Conservation (phyloP, 2,888 invertebrate genomes). For the Scrobipalpa atriplicella region DNA sequence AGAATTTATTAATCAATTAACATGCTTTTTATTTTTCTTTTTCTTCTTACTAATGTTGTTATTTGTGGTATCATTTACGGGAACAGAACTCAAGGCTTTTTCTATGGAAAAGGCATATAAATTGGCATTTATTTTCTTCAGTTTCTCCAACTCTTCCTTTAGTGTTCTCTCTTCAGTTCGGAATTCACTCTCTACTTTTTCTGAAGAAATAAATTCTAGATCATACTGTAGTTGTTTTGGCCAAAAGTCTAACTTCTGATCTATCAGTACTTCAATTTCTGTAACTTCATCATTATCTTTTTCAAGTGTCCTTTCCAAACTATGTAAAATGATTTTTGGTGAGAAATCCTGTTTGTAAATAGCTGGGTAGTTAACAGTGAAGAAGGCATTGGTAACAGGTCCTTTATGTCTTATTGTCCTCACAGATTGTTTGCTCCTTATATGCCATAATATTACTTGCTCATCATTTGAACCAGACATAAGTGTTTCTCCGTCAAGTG, state of each 20-base stretch:
- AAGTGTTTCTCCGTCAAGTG: slow-evolving; percentile 87
- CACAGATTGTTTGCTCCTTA: slow-evolving; percentile 88
- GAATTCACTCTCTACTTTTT: slow-evolving; percentile 51
- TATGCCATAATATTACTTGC: slow-evolving; percentile 91
- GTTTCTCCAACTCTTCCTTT: slow-evolving; percentile 75
- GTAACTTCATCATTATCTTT: slow-evolving; percentile 68
- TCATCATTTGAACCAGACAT: slow-evolving; percentile 90
- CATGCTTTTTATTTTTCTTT: slow-evolving; percentile 22
- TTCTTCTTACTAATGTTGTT: slow-evolving; percentile 54
- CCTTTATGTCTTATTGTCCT: slow-evolving; percentile 88
- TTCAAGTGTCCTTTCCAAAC: slow-evolving; percentile 85
- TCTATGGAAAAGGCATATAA: slow-evolving; percentile 81
- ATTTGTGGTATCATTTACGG: slow-evolving; percentile 30
- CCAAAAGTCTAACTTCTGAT: slow-evolving; percentile 72
- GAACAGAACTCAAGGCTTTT: slow-evolving; percentile 62
- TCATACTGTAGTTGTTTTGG: slow-evolving; percentile 53
- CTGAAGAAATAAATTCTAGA: slow-evolving; percentile 35
- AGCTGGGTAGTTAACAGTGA: slow-evolving; percentile 83
- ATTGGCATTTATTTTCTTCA: slow-evolving; percentile 83
- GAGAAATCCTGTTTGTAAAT: slow-evolving; percentile 83
- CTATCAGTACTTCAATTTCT: slow-evolving; percentile 71
- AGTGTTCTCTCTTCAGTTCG: slow-evolving; percentile 59
- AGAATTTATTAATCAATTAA: background rate
- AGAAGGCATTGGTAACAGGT: slow-evolving; percentile 87
- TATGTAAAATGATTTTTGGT: slow-evolving; percentile 81